Percentiles rank a stretch among this genome's conserved stretches.
Evolutionary conservation across 2,797 vertebrate genomes (phyloP).

Genomic region (Menidia menidia): DNA sequence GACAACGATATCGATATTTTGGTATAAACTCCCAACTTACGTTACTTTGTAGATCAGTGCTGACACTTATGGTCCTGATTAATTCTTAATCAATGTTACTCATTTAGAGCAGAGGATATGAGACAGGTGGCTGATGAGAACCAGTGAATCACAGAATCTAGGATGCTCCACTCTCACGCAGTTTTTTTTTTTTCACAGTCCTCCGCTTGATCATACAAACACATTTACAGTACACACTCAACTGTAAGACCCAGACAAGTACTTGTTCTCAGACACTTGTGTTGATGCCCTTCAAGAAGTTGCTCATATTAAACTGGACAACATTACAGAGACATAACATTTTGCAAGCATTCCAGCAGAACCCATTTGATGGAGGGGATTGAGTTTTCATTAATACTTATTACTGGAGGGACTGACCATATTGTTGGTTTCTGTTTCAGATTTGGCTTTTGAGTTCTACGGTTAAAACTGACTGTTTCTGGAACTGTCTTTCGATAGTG

Average conservation of each 20-base stretch:
- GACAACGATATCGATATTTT: conserved; percentile 41
- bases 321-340: conserved; percentile 4
- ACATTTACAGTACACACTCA: conserved; percentile 14
- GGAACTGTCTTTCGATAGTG: too few species aligned
- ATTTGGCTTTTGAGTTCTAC: conserved; percentile 30
- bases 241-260: conserved; percentile 24
- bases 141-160: conserved; percentile 44
- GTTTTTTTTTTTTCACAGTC: conserved; percentile 26
- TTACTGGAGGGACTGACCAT: conserved; percentile 36
- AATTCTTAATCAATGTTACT: conserved; percentile 35
- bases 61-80: conserved; percentile 24
- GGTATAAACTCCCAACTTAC: conserved; percentile 19
- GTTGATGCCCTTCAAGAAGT: conserved; percentile 19
- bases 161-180: conserved; percentile 34
- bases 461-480: conserved; percentile 28
- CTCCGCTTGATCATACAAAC: conserved; percentile 6
- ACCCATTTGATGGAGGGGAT: conserved; percentile 6
- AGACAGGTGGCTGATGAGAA: conserved; percentile 47
- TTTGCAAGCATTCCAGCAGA: conserved; percentile 12
- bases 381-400: conserved; percentile 34
- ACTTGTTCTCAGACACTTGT: conserved; percentile 34
- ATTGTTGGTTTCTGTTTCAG: conserved; percentile 36
- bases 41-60: conserved; percentile 4
- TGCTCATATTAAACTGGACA: conserved; percentile 27
- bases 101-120: conserved; percentile 20